Evolutionary conservation across 2,888 invertebrate genomes (phyloP).

Genomic region (Nephrotoma guestfalica): DNA sequence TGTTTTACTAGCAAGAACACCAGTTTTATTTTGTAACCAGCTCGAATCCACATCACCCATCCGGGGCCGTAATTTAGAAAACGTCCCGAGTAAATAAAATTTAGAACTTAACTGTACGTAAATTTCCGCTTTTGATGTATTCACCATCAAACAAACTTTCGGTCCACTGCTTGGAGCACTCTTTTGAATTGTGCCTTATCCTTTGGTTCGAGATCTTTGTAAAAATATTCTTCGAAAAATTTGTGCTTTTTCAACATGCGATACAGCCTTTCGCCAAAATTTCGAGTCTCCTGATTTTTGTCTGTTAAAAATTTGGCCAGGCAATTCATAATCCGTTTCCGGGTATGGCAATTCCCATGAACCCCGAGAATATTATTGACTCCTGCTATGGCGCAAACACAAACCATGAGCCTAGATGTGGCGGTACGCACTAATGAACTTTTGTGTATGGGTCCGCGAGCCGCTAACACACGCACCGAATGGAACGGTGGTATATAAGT

Average conservation of each 20-base stretch:
- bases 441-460: conserved; percentile 35
- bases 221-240: conserved; percentile 25
- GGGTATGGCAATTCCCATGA: conserved; percentile 24
- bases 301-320: conserved; percentile 28
- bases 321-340: conserved; percentile 24
- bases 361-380: conserved; percentile 34
- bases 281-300: conserved; percentile 27
- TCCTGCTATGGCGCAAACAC: conserved; percentile 40
- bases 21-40: background rate
- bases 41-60: background rate
- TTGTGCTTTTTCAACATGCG: conserved; percentile 25
- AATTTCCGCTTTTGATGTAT: background rate
- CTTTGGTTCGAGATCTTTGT: conserved; percentile 22
- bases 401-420: conserved; percentile 38
- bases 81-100: background rate
- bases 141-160: background rate
- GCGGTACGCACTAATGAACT: conserved; percentile 43
- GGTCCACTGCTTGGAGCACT: background rate
- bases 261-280: conserved; percentile 28
- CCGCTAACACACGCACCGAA: conserved; percentile 25
- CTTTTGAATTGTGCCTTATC: background rate
- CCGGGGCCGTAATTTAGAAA: background rate
- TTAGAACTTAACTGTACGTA: background rate
- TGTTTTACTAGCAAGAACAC: background rate
- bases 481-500: conserved; percentile 37